Conservation (phyloP, 2,797 vertebrate species). For the Halcyon badia region DNA sequence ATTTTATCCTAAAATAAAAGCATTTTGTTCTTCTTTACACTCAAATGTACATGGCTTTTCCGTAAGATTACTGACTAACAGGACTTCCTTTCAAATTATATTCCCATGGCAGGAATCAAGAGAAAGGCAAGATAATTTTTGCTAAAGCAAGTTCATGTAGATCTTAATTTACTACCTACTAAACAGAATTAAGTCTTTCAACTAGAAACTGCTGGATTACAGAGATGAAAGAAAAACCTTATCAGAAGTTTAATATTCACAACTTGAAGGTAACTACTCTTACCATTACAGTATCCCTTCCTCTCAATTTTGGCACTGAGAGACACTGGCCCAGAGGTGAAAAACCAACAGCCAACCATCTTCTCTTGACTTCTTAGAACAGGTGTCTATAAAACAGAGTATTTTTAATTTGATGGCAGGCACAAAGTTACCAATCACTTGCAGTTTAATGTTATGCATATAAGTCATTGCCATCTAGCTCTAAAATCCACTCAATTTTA, state of each 20-base stretch:
- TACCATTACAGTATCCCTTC: slow-evolving; percentile 88
- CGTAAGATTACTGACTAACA: background rate
- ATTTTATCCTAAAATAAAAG: slow-evolving; percentile 8
- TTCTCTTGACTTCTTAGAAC: slow-evolving; percentile 84
- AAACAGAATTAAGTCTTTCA: background rate
- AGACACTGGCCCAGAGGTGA: slow-evolving; percentile 86
- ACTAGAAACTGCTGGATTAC: background rate
- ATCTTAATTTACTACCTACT: background rate
- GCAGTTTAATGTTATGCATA: background rate
- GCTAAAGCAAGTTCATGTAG: background rate
- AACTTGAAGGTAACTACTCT: slow-evolving; percentile 52
- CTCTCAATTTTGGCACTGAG: slow-evolving; percentile 87
- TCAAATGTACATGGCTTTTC: background rate
- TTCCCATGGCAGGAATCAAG: background rate
- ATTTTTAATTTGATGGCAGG: slow-evolving; percentile 31
- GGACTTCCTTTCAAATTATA: background rate
- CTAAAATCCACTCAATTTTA: background rate
- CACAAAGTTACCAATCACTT: background rate
- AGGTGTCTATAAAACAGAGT: slow-evolving; percentile 78
- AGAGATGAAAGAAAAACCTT: background rate
- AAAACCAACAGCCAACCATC: slow-evolving; percentile 87
- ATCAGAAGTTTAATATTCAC: background rate
- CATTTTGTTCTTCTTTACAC: background rate
- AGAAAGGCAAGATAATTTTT: background rate
- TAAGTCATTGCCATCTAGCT: background rate